Conservation (phyloP, 1,140 invertebrate species). For the Anoplophora glabripennis region DNA sequence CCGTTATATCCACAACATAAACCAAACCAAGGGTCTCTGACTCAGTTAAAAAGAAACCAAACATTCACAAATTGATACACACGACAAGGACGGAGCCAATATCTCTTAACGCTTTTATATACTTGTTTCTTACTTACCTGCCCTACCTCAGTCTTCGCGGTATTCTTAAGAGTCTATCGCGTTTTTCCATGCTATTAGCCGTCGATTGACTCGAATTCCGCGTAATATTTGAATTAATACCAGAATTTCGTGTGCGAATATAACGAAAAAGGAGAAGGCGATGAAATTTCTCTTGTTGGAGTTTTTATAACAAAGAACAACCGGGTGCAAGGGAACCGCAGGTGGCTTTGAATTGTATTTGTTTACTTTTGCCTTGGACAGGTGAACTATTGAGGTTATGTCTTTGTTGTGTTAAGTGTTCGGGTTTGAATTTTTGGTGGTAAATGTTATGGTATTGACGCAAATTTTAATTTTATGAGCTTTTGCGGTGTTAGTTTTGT, state of each 20-base stretch:
- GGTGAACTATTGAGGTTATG: conserved; percentile 33
- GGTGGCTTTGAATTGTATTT: conserved; percentile 6
- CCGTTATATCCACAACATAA: too few species aligned
- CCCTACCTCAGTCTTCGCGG: not conserved
- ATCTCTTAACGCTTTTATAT: conserved; percentile 3
- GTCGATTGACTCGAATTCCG: not conserved
- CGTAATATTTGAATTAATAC: too few species aligned
- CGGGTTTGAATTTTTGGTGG: not conserved
- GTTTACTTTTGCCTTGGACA: conserved; percentile 27
- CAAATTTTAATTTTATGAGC: too few species aligned
- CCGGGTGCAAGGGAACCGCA: not conserved
- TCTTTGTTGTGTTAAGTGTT: conserved; percentile 14
- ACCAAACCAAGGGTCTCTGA: conserved; percentile 1
- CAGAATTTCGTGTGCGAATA: too few species aligned
- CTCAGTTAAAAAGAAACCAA: conserved; percentile 9
- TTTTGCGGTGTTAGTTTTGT: not conserved
- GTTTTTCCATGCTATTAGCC: conserved; percentile 10
- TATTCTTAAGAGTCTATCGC: conserved; percentile 2
- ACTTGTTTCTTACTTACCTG: conserved; percentile 10
- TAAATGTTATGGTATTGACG: too few species aligned
- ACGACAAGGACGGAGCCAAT: conserved; percentile 5
- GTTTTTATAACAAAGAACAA: not conserved
- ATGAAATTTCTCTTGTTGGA: not conserved
- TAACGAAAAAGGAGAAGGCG: not conserved
- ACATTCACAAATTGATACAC: conserved; percentile 1